These are phyloP conservation scores for Dromius quadrimaculatus DNA, from an alignment of 2,888 invertebrate species.

Conservation along the genomic window DNA sequence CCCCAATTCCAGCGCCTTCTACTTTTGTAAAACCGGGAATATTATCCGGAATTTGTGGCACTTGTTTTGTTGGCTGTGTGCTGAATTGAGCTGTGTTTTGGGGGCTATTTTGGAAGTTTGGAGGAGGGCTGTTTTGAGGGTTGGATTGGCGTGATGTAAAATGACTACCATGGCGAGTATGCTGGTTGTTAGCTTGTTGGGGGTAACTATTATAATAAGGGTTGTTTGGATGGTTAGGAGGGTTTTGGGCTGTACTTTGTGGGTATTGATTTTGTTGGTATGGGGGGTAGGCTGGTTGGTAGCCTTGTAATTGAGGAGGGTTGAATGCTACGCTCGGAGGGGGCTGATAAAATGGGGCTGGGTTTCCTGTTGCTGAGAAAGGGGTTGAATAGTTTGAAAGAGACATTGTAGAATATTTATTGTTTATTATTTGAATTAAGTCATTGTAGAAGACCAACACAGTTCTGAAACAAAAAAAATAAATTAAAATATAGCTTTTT, in stretches of 20 bases:
- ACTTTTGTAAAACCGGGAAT: conserved; percentile 77
- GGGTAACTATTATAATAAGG: conserved; percentile 40
- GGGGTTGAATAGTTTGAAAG: conserved; percentile 63
- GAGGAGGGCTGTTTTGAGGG: conserved; percentile 36
- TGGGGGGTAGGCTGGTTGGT: conserved; percentile 62
- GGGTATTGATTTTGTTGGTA: neutral
- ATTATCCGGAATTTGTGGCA: conserved; percentile 67
- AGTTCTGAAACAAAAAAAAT: conserved; percentile 10
- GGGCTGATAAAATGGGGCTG: conserved; percentile 59
- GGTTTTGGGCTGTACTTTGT: conserved; percentile 62
- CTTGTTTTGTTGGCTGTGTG: conserved; percentile 53
- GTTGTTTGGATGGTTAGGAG: conserved; percentile 14
- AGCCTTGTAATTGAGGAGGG: conserved; percentile 64
- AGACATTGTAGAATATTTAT: conserved; percentile 59
- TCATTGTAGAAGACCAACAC: conserved; percentile 6
- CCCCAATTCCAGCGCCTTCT: conserved; percentile 70
- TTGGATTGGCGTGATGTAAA: conserved; percentile 17
- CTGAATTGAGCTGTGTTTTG: conserved; percentile 45
- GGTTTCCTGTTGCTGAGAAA: conserved; percentile 61
- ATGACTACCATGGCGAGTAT: too few relatives aligned
- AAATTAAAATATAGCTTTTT: too few relatives aligned
- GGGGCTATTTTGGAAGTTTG: conserved; percentile 41
- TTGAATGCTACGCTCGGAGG: conserved; percentile 60
- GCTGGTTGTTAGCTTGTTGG: too few relatives aligned
- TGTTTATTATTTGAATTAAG: conserved; percentile 5